Evolutionary conservation across 1,140 invertebrate genomes (phyloP), one percentile per base, ranked within the genome.

Genomic region (Drosophila paulistorum): DNA sequence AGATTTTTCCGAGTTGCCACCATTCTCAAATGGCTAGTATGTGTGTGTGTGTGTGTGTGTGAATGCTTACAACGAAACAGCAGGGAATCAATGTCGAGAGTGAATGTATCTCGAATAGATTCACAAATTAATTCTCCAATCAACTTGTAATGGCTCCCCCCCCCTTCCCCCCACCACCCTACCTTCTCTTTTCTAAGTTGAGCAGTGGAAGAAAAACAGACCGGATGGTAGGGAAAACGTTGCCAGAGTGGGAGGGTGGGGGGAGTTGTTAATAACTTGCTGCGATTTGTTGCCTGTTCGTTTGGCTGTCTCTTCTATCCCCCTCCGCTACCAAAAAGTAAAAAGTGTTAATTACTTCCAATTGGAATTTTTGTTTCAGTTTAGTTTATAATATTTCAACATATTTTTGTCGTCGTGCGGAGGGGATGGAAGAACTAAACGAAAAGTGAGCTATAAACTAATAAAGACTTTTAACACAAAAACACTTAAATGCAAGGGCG

Each of bases 311-410:
- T 37, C 26, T 11, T 5, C 2, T 14, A 5, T 5, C 2, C 20
- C 2, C 20, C 13, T 30, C 17, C 13, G 55, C 9, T 13, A 11
- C 33, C n/a, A 13, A 10, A 33, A 59, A 37, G 63, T 45, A 55
- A 57, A 70, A 86, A 77, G 82, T 86, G 82, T 86, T 85, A 85
- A 86, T 85, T 86, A 85, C 82, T 81, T 82, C 63, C 74, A 86
- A 85, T 85, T 86, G 71, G 82, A 85, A 86, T 86, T 86, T 79
- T 73, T 69, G 62, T 76, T 74, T 45, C 58, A 13, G 62, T 57
- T 81, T 86, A 70, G 62, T 57, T 81, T 86, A 70, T 71, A 78
- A 85, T 74, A 71, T 81, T 58, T 35, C 65, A 65, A 55, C 61
- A 41, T 66, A 66, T 69, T 73, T 70, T 39, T 60, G 39, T 70